Conservation (phyloP, 2,113 vertebrate genomes). For the Chlorodrepanis virens region DNA sequence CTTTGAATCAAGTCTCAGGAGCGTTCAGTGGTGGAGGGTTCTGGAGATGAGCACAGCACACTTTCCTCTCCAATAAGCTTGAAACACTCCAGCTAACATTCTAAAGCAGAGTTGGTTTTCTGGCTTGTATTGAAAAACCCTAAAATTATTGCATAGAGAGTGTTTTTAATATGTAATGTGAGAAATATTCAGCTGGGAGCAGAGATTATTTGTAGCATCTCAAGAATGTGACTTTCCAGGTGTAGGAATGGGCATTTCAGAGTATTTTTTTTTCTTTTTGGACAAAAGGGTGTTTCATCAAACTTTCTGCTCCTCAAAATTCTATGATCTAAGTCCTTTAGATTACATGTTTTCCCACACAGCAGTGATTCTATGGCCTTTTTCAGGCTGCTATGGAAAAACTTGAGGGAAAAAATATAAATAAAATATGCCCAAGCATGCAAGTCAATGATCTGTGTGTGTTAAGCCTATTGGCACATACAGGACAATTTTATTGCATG, state of each 20-base stretch:
- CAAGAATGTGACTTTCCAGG: constrained; percentile 32
- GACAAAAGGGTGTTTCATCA: constrained; percentile 31
- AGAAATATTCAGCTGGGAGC: background rate
- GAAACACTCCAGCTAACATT: background rate
- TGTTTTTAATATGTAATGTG: background rate
- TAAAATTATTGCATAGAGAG: background rate
- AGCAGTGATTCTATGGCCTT: background rate
- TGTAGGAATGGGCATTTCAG: background rate
- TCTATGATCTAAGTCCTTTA: background rate
- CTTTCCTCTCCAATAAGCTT: background rate
- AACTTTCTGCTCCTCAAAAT: background rate
- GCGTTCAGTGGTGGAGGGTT: background rate
- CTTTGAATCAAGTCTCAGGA: constrained; percentile 7
- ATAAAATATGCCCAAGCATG: constrained; percentile 38
- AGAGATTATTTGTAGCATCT: background rate
- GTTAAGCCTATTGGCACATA: constrained; percentile 67
- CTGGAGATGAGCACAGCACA: background rate
- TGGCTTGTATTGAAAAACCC: background rate
- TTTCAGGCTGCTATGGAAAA: constrained; percentile 44
- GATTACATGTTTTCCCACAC: background rate
- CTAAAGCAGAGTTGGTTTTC: background rate
- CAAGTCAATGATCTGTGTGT: constrained; percentile 66
- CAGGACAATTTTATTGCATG: constrained; percentile 70
- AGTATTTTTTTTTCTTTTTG: background rate
- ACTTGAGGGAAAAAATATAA: constrained; percentile 55